Base-by-base conservation (phyloP, 1,140 invertebrate genomes). In the Adelges cooleyi region DNA sequence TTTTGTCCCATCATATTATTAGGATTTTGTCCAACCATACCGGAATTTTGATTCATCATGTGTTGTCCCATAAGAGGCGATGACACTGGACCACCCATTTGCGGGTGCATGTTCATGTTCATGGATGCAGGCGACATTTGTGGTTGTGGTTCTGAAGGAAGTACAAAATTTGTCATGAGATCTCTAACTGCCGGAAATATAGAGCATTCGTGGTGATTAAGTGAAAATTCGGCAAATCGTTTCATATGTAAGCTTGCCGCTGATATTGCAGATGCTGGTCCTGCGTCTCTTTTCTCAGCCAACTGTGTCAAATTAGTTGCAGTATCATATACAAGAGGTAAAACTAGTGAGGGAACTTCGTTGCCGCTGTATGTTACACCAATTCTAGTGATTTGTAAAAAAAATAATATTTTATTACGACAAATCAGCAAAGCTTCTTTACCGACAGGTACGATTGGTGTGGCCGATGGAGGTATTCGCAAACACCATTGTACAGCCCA, bases 401-500 rank as follows among this genome's bases (percentile, higher is more conserved):
- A 95, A 75, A 95, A 92, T 13, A 95, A 78, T 67, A 95, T 88
- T 77, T 92, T 93, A 71, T 84, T 86, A 67, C 86, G 83, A 59
- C 85, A 86, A 67, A 90, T 83, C 15, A 93, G 78, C 67, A 95
- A 84, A 15, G 87, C 88, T 13, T 90, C 83, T 75, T 86, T 86
- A 13, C 91, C 92, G 52, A 84, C 85, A 3, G 90, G 89, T 49
- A 91, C 86, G 67, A 94, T 86, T 25, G 85, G 86, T 49, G 84
- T 80, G 0, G 86, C 86, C 38, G 89, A 86, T 17, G 92, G 92
- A 53, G 93, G 91, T 68, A 93, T 88, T 27, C 92, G 84, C 69
- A 96, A 77, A 74, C 91, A 92, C 83, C 90, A 90, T 74, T 93
- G 89, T 25, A 95, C 83, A 20, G 83, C 81, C 92, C 92, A 96